A percentile compares a stretch with the other conserved stretches of the same genome.
Evolutionary conservation across 2,113 vertebrate genomes (phyloP).

Genomic region (Erinaceus europaeus): DNA sequence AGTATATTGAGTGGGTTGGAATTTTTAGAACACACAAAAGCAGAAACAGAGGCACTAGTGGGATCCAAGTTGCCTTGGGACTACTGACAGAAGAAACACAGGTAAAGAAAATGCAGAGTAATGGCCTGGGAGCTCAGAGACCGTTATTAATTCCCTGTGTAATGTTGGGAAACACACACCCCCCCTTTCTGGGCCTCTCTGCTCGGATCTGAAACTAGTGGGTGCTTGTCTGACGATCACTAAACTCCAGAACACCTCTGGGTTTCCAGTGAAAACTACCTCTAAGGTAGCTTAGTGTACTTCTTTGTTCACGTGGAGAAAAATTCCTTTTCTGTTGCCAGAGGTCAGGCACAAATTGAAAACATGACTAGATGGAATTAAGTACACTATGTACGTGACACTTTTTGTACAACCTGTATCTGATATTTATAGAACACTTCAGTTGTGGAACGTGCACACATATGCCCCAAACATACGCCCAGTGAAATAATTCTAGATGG

Average conservation of each 20-base stretch:
- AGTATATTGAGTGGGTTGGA: not conserved
- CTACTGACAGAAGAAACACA: not conserved
- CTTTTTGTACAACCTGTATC: constrained; percentile 50
- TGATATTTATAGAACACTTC: constrained; percentile 71
- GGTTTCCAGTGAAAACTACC: constrained; percentile 21
- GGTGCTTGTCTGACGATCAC: not conserved
- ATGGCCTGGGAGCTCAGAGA: not conserved
- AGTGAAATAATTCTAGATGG: constrained; percentile 68
- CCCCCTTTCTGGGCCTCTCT: not conserved
- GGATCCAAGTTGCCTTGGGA: constrained; percentile 5
- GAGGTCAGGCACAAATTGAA: constrained; percentile 62
- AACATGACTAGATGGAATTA: constrained; percentile 63
- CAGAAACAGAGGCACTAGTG: not conserved
- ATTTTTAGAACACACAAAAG: not conserved
- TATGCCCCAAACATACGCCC: constrained; percentile 62
- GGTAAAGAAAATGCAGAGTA: not conserved
- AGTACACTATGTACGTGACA: constrained; percentile 51
- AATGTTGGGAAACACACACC: not conserved
- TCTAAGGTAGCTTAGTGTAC: constrained; percentile 4
- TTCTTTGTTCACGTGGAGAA: constrained; percentile 44
- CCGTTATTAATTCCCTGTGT: not conserved
- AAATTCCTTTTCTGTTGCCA: constrained; percentile 54
- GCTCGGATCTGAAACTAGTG: not conserved
- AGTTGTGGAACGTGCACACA: constrained; percentile 48
- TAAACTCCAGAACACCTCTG: not conserved